These are phyloP conservation scores for Dolichotis patagonum DNA, from an alignment of 2,113 vertebrate genomes.

Conservation along the genomic window DNA sequence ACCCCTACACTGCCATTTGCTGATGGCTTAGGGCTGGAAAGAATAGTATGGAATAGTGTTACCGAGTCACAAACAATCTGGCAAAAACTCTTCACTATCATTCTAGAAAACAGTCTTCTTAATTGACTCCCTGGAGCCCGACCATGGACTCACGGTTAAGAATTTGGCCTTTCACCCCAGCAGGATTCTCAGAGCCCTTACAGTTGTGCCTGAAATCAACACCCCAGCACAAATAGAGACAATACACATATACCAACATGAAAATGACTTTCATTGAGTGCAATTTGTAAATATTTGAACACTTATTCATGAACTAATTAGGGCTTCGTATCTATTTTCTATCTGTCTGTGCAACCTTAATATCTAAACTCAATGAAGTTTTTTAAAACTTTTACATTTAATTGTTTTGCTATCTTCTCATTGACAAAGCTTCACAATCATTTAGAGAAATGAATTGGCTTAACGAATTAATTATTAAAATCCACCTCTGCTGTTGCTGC, in stretches of 20 bases:
- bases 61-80: not conserved
- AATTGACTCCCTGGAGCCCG: not conserved
- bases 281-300: constrained; percentile 79
- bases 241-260: not conserved
- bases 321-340: constrained; percentile 48
- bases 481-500: constrained; percentile 68
- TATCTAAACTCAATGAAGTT: constrained; percentile 48
- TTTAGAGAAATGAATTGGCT: constrained; percentile 83
- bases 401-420: constrained; percentile 68
- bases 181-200: not conserved
- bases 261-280: not conserved
- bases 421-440: constrained; percentile 65
- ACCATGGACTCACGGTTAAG: not conserved
- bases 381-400: constrained; percentile 26
- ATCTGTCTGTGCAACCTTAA: constrained; percentile 67
- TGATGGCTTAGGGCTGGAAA: not conserved
- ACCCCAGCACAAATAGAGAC: not conserved
- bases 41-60: not conserved
- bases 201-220: not conserved
- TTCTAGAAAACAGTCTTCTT: not conserved
- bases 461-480: constrained; percentile 84
- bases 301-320: constrained; percentile 72
- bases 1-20: not conserved
- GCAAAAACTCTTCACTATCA: not conserved
- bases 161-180: not conserved